Evolutionary conservation across 2,888 invertebrate species (phyloP).

Genomic region (Spodoptera exigua): DNA sequence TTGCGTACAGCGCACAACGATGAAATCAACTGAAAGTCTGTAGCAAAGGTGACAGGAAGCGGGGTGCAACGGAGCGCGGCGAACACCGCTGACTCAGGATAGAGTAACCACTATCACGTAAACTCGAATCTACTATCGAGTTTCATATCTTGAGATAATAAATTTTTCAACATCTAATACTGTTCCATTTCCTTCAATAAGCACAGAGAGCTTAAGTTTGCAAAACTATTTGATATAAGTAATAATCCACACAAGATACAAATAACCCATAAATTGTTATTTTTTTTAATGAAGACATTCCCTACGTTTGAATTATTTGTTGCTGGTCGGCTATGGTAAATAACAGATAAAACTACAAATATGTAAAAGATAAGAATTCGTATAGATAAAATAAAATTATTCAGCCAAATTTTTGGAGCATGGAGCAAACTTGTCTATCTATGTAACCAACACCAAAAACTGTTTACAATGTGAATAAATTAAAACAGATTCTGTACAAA

Average conservation of each 20-base stretch:
- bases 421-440: conserved; percentile 1
- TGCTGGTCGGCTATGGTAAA: no score
- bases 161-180: not conserved
- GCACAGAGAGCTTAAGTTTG: no score
- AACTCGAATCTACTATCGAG: conserved; percentile 61
- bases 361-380: no score
- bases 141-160: not conserved
- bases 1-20: conserved; percentile 81
- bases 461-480: conserved; percentile 34
- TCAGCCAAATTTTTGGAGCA: no score
- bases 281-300: no score
- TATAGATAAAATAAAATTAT: no score
- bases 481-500: conserved; percentile 31
- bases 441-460: conserved; percentile 19
- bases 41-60: conserved; percentile 87
- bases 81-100: conserved; percentile 82
- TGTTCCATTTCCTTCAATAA: not conserved
- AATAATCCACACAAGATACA: no score
- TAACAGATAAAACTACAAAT: no score
- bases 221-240: no score
- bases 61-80: conserved; percentile 81
- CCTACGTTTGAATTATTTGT: no score
- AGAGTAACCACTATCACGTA: conserved; percentile 62
- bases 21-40: conserved; percentile 86
- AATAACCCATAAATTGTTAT: no score